Evolutionary conservation across 2,888 invertebrate species (phyloP).

Genomic region (Rhagophthalmus giganteus): DNA sequence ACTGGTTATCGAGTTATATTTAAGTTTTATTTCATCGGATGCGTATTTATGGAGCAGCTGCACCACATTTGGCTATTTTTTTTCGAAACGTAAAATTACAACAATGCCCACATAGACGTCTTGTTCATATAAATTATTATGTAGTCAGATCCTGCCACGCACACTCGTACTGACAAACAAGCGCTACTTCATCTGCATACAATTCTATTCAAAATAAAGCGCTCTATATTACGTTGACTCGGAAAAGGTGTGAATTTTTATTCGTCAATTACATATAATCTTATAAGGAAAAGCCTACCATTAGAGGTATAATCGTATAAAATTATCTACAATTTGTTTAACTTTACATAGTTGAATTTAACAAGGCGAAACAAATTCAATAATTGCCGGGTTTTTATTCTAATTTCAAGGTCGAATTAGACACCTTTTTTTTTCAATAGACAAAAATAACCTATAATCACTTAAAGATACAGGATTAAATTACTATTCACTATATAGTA

Average conservation of each 20-base stretch:
- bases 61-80: too few species aligned
- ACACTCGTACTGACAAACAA: constrained; percentile 45
- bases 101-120: constrained; percentile 20
- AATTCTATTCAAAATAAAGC: constrained; percentile 36
- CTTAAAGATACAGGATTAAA: not conserved
- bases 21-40: too few species aligned
- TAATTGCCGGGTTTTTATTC: not conserved
- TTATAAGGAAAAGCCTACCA: not conserved
- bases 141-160: constrained; percentile 24
- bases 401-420: not conserved
- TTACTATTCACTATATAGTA: not conserved
- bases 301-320: not conserved
- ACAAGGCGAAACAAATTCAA: not conserved
- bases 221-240: constrained; percentile 12
- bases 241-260: constrained; percentile 6
- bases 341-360: not conserved
- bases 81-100: constrained; percentile 20
- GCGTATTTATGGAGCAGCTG: too few species aligned
- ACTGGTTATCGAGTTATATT: constrained; percentile 7
- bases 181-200: constrained; percentile 48
- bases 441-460: not conserved
- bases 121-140: constrained; percentile 27
- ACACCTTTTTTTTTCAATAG: not conserved
- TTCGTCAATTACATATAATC: constrained; percentile 1
- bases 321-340: not conserved